Conservation (phyloP, 2,113 vertebrate genomes). For the Pedionomus torquatus region DNA sequence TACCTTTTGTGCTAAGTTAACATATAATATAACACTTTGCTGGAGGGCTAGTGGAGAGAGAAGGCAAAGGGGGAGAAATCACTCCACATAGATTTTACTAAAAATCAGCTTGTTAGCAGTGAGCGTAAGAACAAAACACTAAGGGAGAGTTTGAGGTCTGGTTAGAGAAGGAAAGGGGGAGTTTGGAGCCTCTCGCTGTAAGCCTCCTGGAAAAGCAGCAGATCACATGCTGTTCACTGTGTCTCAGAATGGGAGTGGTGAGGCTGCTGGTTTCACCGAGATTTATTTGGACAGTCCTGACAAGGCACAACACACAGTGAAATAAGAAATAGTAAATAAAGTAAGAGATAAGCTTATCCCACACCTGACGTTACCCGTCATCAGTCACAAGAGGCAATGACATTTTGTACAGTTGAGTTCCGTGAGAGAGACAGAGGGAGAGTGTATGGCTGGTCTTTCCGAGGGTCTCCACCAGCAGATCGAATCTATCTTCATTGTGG, state of each 20-base stretch:
- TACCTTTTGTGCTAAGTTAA: background rate
- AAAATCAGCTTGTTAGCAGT: background rate
- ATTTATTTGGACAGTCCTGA: conserved; percentile 20
- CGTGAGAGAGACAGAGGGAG: background rate
- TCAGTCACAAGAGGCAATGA: conserved; percentile 41
- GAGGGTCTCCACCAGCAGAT: background rate
- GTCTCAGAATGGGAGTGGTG: background rate
- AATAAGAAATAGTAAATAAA: conserved; percentile 58
- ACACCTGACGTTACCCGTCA: conserved; percentile 54
- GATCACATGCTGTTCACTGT: background rate
- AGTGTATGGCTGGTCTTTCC: background rate
- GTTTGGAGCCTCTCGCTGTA: background rate
- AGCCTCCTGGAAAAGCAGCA: background rate
- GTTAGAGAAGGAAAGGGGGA: background rate
- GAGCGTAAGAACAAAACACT: background rate
- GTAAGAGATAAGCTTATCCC: conserved; percentile 40
- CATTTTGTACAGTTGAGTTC: conserved; percentile 27
- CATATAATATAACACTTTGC: background rate
- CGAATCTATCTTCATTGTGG: background rate
- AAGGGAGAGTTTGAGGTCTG: background rate
- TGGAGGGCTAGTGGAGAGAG: background rate
- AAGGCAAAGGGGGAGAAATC: background rate
- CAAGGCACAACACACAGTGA: background rate
- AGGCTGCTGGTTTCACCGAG: background rate
- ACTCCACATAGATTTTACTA: background rate